Evolutionary conservation across 2,797 vertebrate genomes (phyloP).

Genomic region (Zenarchopterus dispar): DNA sequence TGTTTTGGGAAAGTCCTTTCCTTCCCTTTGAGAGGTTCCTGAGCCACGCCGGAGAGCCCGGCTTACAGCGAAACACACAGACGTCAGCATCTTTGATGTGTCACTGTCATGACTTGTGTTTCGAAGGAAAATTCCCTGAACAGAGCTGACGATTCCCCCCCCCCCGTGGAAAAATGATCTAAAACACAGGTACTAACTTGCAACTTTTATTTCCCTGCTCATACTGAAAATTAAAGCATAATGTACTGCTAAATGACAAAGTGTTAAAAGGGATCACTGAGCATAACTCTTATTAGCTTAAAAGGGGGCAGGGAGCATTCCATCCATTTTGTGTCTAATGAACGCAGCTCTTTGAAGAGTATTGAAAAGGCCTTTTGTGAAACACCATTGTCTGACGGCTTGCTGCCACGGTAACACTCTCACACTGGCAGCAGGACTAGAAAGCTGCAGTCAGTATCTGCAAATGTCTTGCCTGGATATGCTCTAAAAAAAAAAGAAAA

Average conservation of each 20-base stretch:
- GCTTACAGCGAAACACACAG: background rate
- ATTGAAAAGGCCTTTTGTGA: constrained; percentile 65
- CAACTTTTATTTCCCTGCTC: constrained; percentile 21
- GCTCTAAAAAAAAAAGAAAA: constrained; percentile 33
- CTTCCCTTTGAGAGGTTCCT: constrained; percentile 54
- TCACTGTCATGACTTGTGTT: constrained; percentile 14
- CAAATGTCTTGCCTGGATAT: constrained; percentile 50
- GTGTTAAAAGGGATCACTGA: constrained; percentile 24
- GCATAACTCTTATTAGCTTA: constrained; percentile 21
- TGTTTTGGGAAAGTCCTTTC: constrained; percentile 69
- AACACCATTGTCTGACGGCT: constrained; percentile 71
- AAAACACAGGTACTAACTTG: constrained; percentile 24
- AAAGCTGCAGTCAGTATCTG: constrained; percentile 59
- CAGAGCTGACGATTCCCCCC: constrained; percentile 7
- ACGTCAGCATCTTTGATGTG: background rate
- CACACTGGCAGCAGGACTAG: constrained; percentile 66
- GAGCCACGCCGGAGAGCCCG: constrained; percentile 6
- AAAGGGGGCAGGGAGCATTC: constrained; percentile 36
- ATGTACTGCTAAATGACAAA: constrained; percentile 23
- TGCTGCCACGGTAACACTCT: constrained; percentile 77
- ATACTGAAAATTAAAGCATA: constrained; percentile 11
- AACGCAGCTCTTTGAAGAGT: constrained; percentile 63
- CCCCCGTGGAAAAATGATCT: constrained; percentile 21
- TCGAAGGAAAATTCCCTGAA: constrained; percentile 1
- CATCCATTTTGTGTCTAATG: constrained; percentile 52